Evolutionary conservation across 2,888 invertebrate species (phyloP).

Genomic region (Epinotia demarniana): DNA sequence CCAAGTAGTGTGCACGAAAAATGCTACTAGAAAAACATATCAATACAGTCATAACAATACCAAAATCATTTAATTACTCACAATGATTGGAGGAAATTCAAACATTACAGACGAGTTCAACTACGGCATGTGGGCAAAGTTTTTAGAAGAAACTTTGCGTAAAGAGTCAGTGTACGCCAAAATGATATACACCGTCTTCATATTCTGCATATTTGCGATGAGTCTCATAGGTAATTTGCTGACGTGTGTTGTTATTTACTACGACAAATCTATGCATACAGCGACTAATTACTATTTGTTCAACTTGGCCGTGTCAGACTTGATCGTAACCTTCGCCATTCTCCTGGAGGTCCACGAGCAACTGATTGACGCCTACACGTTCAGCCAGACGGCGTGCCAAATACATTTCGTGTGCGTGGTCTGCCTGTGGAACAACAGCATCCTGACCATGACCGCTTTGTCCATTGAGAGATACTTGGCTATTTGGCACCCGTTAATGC

Average conservation of each 20-base stretch:
- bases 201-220: slow-evolving; percentile 39
- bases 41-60: not conserved
- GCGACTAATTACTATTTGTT: slow-evolving; percentile 46
- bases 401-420: slow-evolving; percentile 62
- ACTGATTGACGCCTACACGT: slow-evolving; percentile 51
- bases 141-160: slow-evolving; percentile 33
- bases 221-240: slow-evolving; percentile 50
- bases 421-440: slow-evolving; percentile 65
- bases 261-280: slow-evolving; percentile 45
- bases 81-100: slow-evolving; percentile 4
- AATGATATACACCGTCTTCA: slow-evolving; percentile 28
- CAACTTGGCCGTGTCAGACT: slow-evolving; percentile 46
- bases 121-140: slow-evolving; percentile 29
- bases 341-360: slow-evolving; percentile 42
- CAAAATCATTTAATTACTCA: not conserved
- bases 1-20: slow-evolving; percentile 1
- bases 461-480: slow-evolving; percentile 68
- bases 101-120: slow-evolving; percentile 28
- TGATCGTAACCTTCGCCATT: slow-evolving; percentile 39
- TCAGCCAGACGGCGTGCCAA: slow-evolving; percentile 59
- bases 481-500: slow-evolving; percentile 62
- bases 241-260: slow-evolving; percentile 56
- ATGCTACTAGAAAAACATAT: not conserved
- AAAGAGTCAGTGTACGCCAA: slow-evolving; percentile 17
- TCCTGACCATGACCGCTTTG: slow-evolving; percentile 66